Evolutionary conservation across 2,797 vertebrate genomes (phyloP), one percentile per base, ranked within the genome.

Genomic region (Steatocranus sp.): DNA sequence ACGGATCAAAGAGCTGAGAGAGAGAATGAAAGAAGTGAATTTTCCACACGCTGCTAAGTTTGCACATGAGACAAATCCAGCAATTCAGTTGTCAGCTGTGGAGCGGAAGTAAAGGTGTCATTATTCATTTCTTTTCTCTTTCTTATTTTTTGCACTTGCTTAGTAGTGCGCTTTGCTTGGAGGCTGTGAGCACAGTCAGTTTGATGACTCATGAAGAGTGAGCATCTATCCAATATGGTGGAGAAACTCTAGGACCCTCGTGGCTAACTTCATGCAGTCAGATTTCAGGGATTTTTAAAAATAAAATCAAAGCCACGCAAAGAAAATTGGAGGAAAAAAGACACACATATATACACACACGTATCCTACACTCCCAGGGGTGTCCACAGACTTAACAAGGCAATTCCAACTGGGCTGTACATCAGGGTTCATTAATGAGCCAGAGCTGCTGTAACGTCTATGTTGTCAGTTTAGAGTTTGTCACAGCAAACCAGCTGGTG

Each of bases 401-500:
- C 61, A 58, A 58, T 34, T 87, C 77, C 49, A 15, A 61, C 17
- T 30, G 70, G 78, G 54, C 48, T 2, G n/a, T 12, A 32, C 79
- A 75, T 80, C 46, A 6, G 83, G 49, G 81, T 79, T 88, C 73
- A 83, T 88, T 89, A 91, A 82, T 4, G 14, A 87, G 79, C 73
- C 36, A 5, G 30, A 80, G 83, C 80, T 11, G 49, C 74, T 66
- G 17, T 66, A 85, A 61, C 49, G 68, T 82, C 76, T 54, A 54
- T 7, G 27, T 61, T 92, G 82, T 81, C 87, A 77, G 81, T 86
- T 92, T 76, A 70, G 54, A 63, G 81, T 92, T 87, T 92, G 87
- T 92, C 88, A 83, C 83, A 79, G 54, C 14, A 30, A 84, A 87
- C 87, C 92, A 93, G 91, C 92, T 93, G 90, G 86, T 91, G 81